Base-by-base conservation (phyloP, 1,140 invertebrate genomes). In the Euglossa dilemma region DNA sequence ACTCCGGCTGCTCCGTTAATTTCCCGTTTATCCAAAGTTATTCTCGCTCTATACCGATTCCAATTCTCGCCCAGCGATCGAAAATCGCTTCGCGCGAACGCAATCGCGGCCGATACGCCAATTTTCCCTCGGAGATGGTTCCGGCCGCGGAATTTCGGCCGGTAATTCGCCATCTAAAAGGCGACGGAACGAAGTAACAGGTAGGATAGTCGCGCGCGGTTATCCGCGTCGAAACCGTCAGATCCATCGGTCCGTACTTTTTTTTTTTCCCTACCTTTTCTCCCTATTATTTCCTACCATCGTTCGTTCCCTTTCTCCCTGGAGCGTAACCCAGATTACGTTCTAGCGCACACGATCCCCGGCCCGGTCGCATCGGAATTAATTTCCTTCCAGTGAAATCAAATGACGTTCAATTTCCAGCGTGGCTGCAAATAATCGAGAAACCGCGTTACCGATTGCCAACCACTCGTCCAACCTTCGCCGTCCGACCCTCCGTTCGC, bases 391-490 rank as follows among this genome's bases (percentile, higher is more conserved):
- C 47, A 63, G 56, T 66, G 74, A 70, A 83, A 83, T 83, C 74
- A 63, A 78, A 78, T 78, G 80, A 77, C 74, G 47, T 78, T 78
- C 80, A 78, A 83, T 83, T 78, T 83, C 80, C 66, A 83, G 28
- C 74, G 73, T 12, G 80, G 80, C 64, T 77, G 80, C 63, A 72
- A 82, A 86, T 87, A 87, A 87, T 86, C 63, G 85, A 63, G 74
- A 73, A 82, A 77, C 67, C 80, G 73, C 71, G 80, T 86, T 56
- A 63, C 61, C 73, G 78, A 87, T 85, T 77, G 72, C 69, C 52
- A 77, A 61, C 61, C 45, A 85, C 56, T 66, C 77, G 66, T 7
- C 23, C 45, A 7, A 16, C 16, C n/a, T n/a, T n/a, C 11, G 59
- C 3, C n/a, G 20, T 23, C 20, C n/a, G n/a, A 6, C 20, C 9